phyloP scores from a whole-genome alignment of 2,113 vertebrate species.

The Motacilla alba region DNA sequence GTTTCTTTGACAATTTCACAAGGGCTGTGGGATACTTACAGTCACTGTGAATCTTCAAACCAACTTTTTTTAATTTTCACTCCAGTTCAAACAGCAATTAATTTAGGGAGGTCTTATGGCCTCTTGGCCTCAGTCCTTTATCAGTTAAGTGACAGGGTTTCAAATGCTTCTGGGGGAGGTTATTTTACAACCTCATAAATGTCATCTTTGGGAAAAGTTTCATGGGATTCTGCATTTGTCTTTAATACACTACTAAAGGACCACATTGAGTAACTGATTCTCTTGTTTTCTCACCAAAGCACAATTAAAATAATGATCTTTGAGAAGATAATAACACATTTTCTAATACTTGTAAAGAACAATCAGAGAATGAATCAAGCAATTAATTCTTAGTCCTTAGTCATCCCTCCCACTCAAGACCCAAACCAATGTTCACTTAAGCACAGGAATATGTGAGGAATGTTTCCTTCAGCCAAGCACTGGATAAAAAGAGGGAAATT shows the following conservation, averaged over 20 bases:
- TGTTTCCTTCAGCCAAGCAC: not conserved
- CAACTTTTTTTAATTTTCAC: not conserved
- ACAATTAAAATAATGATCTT: slow-evolving; percentile 19
- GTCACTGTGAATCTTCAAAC: not conserved
- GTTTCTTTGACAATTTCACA: not conserved
- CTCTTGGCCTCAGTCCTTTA: not conserved
- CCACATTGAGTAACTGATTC: not conserved
- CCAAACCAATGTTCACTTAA: not conserved
- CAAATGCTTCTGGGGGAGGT: not conserved
- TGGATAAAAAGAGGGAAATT: not conserved
- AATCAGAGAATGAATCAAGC: slow-evolving; percentile 6
- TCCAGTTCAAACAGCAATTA: not conserved
- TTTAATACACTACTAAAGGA: not conserved
- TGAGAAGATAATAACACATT: slow-evolving; percentile 16
- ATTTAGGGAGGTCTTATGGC: not conserved
- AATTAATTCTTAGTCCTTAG: not conserved
- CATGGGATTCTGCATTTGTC: not conserved
- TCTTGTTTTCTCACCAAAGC: not conserved
- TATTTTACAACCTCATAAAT: slow-evolving; percentile 25
- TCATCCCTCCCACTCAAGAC: not conserved
- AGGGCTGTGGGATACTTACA: not conserved
- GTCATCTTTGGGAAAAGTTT: not conserved
- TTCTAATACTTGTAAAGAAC: not conserved
- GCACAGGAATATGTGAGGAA: not conserved
- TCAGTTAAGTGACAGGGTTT: not conserved